Percentiles rank a stretch among this genome's conserved stretches.
Conservation (phyloP, 2,113 vertebrate genomes). For the Trogon melanurus region DNA sequence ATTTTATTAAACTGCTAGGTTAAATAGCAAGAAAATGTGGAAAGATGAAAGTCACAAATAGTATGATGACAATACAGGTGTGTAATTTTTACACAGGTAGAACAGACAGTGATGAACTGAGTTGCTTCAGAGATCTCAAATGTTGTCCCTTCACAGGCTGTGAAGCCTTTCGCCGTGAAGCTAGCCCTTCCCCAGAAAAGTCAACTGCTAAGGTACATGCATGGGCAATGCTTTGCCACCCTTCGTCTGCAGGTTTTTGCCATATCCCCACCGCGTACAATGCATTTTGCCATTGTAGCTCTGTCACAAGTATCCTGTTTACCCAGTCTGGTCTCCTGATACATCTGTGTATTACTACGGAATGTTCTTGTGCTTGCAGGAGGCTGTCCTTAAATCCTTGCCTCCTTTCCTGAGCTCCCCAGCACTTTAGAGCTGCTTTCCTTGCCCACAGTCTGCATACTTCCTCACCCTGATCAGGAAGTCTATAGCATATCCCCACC, state of each 20-base stretch:
- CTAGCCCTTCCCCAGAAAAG: neutral
- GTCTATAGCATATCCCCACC: neutral
- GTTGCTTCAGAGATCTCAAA: neutral
- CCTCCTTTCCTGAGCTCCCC: neutral
- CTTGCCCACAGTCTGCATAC: neutral
- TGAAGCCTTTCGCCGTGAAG: neutral
- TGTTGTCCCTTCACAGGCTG: neutral
- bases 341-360: rapidly evolving
- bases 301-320: neutral
- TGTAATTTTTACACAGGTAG: neutral
- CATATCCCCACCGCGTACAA: neutral
- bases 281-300: neutral
- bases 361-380: neutral
- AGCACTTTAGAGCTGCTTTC: neutral
- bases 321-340: neutral
- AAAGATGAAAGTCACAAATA: neutral
- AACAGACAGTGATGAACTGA: neutral
- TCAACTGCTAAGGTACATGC: neutral
- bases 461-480: neutral
- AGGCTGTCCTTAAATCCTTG: neutral
- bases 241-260: neutral
- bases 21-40: neutral
- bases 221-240: neutral
- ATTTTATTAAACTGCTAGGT: neutral
- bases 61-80: neutral